Conservation (phyloP, 2,888 invertebrate species). For the Acholoe squamosa region DNA sequence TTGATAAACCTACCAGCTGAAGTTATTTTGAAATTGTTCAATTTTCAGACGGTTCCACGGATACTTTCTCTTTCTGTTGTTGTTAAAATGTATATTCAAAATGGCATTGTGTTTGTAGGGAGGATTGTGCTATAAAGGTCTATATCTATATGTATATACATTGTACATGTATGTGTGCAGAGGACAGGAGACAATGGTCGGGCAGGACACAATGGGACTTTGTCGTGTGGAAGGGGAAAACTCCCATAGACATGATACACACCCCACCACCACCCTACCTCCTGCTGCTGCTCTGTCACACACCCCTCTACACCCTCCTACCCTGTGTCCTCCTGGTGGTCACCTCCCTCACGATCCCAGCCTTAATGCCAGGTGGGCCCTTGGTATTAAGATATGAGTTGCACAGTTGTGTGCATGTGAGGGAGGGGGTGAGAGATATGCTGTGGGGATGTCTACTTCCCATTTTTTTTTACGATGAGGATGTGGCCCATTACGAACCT, state of each 20-base stretch:
- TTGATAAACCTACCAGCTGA: too few relatives aligned
- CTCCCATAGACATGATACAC: conserved; percentile 4
- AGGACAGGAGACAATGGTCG: neutral
- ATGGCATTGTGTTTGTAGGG: too few relatives aligned
- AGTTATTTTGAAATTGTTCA: too few relatives aligned
- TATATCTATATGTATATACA: too few relatives aligned
- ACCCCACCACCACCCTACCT: neutral
- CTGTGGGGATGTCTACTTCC: neutral
- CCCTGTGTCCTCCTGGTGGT: neutral
- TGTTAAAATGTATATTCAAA: too few relatives aligned
- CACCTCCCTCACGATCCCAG: conserved; percentile 3
- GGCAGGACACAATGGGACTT: neutral
- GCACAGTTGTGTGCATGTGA: neutral
- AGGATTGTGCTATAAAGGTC: too few relatives aligned
- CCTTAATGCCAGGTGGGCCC: neutral
- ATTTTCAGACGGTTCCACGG: too few relatives aligned
- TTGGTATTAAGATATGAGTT: neutral
- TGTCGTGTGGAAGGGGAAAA: neutral
- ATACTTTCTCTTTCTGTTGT: too few relatives aligned
- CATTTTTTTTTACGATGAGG: too few relatives aligned
- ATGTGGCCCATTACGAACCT: too few relatives aligned
- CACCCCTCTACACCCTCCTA: too few relatives aligned
- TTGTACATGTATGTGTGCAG: too few relatives aligned
- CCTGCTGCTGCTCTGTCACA: neutral
- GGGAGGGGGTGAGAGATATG: neutral